Conservation (phyloP, 2,113 vertebrate genomes). For the Pontoporia blainvillei region DNA sequence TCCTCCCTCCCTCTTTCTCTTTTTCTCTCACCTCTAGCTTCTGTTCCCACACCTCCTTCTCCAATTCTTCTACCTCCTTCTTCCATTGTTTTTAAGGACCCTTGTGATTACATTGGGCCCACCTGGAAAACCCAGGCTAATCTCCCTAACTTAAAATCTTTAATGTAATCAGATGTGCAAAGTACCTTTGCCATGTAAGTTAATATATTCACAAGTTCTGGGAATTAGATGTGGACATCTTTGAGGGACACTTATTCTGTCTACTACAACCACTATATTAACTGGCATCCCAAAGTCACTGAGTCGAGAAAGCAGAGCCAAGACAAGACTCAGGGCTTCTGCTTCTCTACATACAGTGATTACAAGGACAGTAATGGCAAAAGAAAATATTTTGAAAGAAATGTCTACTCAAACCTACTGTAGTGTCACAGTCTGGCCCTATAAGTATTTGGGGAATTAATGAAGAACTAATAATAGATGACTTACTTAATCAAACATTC, state of each 20-base stretch:
- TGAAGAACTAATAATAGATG: not conserved
- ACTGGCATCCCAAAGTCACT: not conserved
- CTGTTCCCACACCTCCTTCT: not conserved
- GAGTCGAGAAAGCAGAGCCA: not conserved
- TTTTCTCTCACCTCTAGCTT: not conserved
- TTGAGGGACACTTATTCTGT: not conserved
- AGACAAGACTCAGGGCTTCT: not conserved
- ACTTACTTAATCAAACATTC: not conserved
- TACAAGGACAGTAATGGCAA: not conserved
- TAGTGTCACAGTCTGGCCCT: not conserved
- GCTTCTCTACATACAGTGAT: not conserved
- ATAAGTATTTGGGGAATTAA: not conserved
- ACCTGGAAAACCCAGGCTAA: not conserved
- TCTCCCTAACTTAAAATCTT: not conserved
- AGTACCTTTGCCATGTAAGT: not conserved
- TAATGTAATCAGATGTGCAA: not conserved
- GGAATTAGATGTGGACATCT: not conserved
- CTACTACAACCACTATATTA: not conserved
- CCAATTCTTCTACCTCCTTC: not conserved
- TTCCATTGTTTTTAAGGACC: not conserved
- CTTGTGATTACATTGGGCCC: not conserved
- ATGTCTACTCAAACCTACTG: not conserved
- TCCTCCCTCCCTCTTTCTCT: too few relatives aligned
- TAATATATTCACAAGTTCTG: not conserved
- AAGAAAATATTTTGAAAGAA: conserved; percentile 9